Conservation (phyloP, 2,113 vertebrate species). For the Phaethon lepturus region DNA sequence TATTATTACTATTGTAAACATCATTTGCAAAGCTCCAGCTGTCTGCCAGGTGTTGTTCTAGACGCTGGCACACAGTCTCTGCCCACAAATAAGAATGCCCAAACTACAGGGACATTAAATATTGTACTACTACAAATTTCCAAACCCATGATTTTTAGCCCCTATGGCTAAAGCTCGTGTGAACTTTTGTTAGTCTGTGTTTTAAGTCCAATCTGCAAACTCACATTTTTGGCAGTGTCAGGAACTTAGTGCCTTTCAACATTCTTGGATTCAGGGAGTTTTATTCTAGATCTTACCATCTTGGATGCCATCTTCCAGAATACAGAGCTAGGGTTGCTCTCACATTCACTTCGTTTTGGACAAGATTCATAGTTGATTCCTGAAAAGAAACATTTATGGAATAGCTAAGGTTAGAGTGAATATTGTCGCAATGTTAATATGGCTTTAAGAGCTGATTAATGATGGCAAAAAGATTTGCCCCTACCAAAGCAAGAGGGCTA, state of each 20-base stretch:
- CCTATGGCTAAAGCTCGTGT: not conserved
- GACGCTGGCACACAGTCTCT: not conserved
- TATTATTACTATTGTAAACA: not conserved
- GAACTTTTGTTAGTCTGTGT: not conserved
- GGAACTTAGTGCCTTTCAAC: not conserved
- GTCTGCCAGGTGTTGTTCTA: not conserved
- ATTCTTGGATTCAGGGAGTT: not conserved
- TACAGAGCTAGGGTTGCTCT: slow-evolving; percentile 39
- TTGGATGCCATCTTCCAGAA: slow-evolving; percentile 78
- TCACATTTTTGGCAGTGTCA: not conserved
- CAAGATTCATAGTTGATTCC: slow-evolving; percentile 77
- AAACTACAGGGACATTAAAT: not conserved
- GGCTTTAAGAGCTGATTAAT: not conserved
- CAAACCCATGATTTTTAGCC: not conserved
- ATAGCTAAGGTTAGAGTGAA: not conserved
- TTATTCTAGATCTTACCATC: slow-evolving; percentile 64
- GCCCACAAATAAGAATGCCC: not conserved
- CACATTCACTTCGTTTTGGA: slow-evolving; percentile 74
- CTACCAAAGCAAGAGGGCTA: not conserved
- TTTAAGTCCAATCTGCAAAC: not conserved
- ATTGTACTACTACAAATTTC: not conserved
- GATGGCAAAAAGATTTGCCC: not conserved
- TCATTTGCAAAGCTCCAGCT: not conserved
- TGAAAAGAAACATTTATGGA: slow-evolving; percentile 58
- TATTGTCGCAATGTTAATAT: not conserved